These are phyloP conservation scores for Coboldia fuscipes DNA, from an alignment of 1,140 invertebrate species.

Conservation along the genomic window DNA sequence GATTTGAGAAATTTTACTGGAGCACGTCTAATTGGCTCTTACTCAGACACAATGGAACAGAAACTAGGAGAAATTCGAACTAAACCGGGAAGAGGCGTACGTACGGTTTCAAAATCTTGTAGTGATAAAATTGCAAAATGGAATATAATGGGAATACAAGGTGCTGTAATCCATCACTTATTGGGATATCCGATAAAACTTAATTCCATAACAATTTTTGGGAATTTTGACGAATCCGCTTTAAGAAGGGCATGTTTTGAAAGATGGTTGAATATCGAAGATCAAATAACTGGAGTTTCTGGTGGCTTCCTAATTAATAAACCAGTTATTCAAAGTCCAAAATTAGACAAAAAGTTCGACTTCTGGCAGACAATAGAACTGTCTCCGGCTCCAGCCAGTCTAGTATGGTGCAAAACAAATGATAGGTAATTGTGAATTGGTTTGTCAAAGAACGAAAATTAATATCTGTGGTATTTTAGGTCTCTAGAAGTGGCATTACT, in stretches of 20 bases:
- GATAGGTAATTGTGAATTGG: conserved; percentile 16
- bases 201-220: conserved; percentile 43
- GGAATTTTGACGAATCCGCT: conserved; percentile 32
- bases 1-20: conserved; percentile 38
- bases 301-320: conserved; percentile 11
- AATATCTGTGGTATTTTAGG: conserved; percentile 22
- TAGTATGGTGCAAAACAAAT: conserved; percentile 32
- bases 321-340: conserved; percentile 17
- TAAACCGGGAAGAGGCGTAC: conserved; percentile 81
- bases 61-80: conserved; percentile 49
- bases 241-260: conserved; percentile 40
- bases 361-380: conserved; percentile 20
- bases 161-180: conserved; percentile 49
- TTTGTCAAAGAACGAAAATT: not conserved
- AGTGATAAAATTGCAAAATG: conserved; percentile 85
- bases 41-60: conserved; percentile 27
- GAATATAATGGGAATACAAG: conserved; percentile 66
- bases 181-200: conserved; percentile 47
- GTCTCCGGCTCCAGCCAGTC: conserved; percentile 31
- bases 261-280: conserved; percentile 20
- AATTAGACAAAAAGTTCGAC: conserved; percentile 20
- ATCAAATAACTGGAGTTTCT: conserved; percentile 15
- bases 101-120: conserved; percentile 74
- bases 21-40: conserved; percentile 51
- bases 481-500: conserved; percentile 49